Percentiles rank a stretch among this genome's conserved stretches.
Conservation (phyloP, 2,113 vertebrate species). For the Scolopax mira region DNA sequence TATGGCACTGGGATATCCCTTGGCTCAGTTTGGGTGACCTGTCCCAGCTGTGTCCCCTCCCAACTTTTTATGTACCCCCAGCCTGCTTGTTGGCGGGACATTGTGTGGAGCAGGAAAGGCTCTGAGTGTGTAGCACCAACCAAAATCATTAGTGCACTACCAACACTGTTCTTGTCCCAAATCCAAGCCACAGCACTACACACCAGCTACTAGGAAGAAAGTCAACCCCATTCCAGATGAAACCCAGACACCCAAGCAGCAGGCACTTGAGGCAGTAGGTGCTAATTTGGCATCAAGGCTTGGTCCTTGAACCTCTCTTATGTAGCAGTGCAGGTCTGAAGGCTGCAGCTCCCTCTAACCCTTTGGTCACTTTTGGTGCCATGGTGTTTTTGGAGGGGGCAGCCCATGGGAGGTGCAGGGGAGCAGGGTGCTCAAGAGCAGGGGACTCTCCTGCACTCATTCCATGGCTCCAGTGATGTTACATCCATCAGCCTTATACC, state of each 20-base stretch:
- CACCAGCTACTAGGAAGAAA: not conserved
- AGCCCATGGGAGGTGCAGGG: not conserved
- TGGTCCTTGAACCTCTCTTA: not conserved
- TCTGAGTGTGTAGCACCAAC: not conserved
- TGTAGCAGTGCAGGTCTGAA: not conserved
- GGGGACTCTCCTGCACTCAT: not conserved
- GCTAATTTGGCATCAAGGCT: not conserved
- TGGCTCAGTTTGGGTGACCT: not conserved
- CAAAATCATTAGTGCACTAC: not conserved
- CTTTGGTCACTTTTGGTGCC: not conserved
- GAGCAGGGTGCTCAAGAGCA: fast-evolving
- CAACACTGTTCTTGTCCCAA: not conserved
- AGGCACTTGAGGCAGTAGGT: not conserved
- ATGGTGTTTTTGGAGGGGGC: not conserved
- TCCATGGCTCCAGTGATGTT: not conserved
- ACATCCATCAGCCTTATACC: not conserved
- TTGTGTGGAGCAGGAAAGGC: not conserved
- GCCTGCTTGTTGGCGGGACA: not conserved
- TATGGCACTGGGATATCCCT: not conserved
- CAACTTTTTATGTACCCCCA: not conserved
- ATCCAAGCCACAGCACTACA: not conserved
- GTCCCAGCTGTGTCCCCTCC: not conserved
- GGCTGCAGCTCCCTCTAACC: not conserved
- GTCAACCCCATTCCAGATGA: not conserved
- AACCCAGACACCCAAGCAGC: not conserved